A percentile compares a stretch with the other conserved stretches of the same genome.
Conservation (phyloP, 1,140 invertebrate species). For the Drosophila funebris region DNA sequence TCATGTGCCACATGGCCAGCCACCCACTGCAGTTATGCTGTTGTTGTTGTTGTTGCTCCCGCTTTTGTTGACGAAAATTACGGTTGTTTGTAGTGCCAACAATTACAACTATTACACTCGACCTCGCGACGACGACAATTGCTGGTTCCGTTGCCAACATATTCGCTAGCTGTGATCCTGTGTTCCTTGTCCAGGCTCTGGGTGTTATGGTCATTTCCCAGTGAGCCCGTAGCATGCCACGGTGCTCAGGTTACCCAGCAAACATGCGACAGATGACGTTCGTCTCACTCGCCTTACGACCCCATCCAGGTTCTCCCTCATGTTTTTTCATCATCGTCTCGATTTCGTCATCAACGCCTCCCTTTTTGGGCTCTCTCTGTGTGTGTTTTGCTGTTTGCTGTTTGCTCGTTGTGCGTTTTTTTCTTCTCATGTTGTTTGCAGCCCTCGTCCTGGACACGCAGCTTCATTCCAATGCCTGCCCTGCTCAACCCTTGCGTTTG, state of each 20-base stretch:
- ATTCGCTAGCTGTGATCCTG: neutral
- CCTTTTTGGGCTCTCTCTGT: constrained; percentile 32
- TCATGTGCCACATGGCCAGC: constrained; percentile 16
- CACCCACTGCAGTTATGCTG: neutral
- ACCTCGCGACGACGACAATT: constrained; percentile 46
- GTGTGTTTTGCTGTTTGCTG: constrained; percentile 5
- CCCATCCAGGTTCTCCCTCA: neutral
- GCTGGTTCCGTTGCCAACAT: constrained; percentile 42
- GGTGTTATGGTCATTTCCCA: constrained; percentile 6
- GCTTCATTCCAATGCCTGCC: neutral
- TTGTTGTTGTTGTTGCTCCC: neutral
- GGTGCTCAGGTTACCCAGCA: constrained; percentile 33
- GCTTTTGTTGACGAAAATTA: constrained; percentile 67
- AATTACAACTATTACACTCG: constrained; percentile 61
- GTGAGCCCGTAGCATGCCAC: constrained; percentile 6
- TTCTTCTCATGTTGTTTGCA: constrained; percentile 15
- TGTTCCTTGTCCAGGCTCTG: neutral
- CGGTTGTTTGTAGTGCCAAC: constrained; percentile 67
- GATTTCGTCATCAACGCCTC: constrained; percentile 75
- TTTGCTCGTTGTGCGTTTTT: constrained; percentile 20
- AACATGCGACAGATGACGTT: constrained; percentile 48
- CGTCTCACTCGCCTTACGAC: neutral
- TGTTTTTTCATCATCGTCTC: constrained; percentile 40
- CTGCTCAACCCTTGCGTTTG: neutral
- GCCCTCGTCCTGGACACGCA: constrained; percentile 35